Percentiles rank a stretch among this genome's conserved stretches.
These are phyloP conservation scores for Bombyx huttoni DNA, from an alignment of 2,888 invertebrate genomes.

Conservation along the genomic window DNA sequence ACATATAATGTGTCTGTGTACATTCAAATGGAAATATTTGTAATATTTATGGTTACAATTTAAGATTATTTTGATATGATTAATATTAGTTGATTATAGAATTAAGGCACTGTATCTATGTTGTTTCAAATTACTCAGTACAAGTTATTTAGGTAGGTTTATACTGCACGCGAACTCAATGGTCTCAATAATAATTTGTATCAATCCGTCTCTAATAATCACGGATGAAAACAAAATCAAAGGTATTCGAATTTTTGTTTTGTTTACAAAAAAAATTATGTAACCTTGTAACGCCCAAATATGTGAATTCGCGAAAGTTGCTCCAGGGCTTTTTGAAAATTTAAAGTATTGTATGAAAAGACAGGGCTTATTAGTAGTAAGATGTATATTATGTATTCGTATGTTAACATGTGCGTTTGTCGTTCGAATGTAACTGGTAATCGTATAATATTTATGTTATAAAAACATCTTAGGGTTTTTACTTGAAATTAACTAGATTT, in stretches of 20 bases:
- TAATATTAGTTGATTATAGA: not conserved
- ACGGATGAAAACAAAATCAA: no score
- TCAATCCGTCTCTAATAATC: no score
- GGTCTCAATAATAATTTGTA: no score
- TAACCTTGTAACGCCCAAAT: no score
- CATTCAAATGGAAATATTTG: slow-evolving; percentile 19
- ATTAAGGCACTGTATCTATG: not conserved
- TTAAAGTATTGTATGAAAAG: slow-evolving; percentile 7
- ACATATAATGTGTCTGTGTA: slow-evolving; percentile 29
- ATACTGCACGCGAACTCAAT: no score
- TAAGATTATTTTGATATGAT: not conserved
- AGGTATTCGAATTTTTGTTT: no score
- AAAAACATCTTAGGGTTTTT: not conserved
- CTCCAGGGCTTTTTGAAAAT: slow-evolving; percentile 15
- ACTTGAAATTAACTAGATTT: not conserved
- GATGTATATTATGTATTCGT: slow-evolving; percentile 28
- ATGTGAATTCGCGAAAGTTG: not conserved
- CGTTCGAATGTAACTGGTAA: slow-evolving; percentile 13
- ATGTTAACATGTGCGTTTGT: slow-evolving; percentile 17
- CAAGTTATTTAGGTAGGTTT: not conserved
- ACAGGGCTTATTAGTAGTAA: slow-evolving; percentile 31
- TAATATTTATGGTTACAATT: not conserved
- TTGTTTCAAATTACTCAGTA: not conserved
- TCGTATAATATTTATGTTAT: not conserved
- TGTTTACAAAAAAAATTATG: no score